These are phyloP conservation scores for Orthosia incerta DNA, from an alignment of 2,888 invertebrate genomes.

Conservation along the genomic window DNA sequence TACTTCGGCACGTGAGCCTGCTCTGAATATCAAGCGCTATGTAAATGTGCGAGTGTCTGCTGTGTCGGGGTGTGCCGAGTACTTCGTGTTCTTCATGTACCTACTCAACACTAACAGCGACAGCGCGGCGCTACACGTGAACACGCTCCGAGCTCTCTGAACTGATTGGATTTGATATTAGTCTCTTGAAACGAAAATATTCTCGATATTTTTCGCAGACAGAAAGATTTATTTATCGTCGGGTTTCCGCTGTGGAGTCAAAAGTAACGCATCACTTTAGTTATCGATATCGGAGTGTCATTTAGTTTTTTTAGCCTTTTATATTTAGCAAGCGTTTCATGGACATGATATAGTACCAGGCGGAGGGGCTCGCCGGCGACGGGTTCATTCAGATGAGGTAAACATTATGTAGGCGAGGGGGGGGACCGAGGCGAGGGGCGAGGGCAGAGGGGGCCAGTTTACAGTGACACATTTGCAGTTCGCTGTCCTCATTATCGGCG, in stretches of 20 bases:
- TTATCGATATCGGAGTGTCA: background rate
- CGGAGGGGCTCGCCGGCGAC: background rate
- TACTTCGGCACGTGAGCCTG: conserved; percentile 22
- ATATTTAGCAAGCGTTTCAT: background rate
- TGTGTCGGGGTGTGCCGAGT: background rate
- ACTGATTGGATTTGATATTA: conserved; percentile 44
- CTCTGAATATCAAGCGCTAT: conserved; percentile 44
- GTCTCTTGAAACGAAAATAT: conserved; percentile 29
- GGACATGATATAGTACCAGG: conserved; percentile 36
- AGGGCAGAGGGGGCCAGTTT: conserved; percentile 24
- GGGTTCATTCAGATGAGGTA: conserved; percentile 63
- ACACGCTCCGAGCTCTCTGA: conserved; percentile 8
- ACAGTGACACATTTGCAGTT: conserved; percentile 71
- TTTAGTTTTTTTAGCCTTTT: background rate
- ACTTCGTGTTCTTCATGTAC: background rate
- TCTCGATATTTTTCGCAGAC: conserved; percentile 19
- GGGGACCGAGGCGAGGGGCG: background rate
- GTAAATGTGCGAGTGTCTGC: conserved; percentile 20
- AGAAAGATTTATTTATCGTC: conserved; percentile 27
- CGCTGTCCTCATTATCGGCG: conserved; percentile 67
- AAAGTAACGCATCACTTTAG: conserved; percentile 2
- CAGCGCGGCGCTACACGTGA: conserved; percentile 11
- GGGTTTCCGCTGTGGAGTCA: conserved; percentile 4
- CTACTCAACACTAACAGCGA: background rate
- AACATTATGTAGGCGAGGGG: conserved; percentile 62